phyloP scores from a whole-genome alignment of 2,888 invertebrate species.

The Tenodera sinensis region DNA sequence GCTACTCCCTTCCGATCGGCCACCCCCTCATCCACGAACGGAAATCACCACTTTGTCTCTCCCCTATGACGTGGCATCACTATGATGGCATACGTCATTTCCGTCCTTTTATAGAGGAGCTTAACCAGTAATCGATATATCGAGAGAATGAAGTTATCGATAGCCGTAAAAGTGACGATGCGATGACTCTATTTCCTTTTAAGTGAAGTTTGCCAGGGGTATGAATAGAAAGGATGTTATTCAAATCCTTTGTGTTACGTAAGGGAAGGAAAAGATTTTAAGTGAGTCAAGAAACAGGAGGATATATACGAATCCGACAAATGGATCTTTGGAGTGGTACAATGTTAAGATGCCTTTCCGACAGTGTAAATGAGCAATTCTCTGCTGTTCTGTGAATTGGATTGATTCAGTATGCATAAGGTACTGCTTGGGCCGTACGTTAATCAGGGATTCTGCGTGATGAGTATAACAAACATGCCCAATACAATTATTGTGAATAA shows the following conservation, averaged over 20 bases:
- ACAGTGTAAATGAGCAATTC: neutral
- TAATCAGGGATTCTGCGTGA: no score
- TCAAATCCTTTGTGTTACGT: neutral
- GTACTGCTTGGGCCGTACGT: no score
- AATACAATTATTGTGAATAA: no score
- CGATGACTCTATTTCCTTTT: neutral
- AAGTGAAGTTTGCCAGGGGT: neutral
- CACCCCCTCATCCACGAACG: conserved; percentile 21
- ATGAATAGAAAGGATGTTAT: neutral
- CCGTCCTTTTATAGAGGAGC: neutral
- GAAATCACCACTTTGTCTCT: conserved; percentile 29
- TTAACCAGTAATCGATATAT: neutral
- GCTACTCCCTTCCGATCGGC: neutral
- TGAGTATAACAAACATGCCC: no score
- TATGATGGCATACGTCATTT: neutral
- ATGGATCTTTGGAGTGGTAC: neutral
- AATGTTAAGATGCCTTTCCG: neutral
- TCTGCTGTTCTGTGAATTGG: neutral
- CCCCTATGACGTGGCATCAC: conserved; percentile 10
- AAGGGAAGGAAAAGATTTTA: neutral
- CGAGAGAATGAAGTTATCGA: neutral
- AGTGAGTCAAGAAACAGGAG: neutral
- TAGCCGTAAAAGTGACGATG: neutral
- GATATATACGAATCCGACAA: neutral
- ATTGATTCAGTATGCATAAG: no score